phyloP scores from a whole-genome alignment of 2,113 vertebrate genomes.

The Sphaerodactylus townsendi region DNA sequence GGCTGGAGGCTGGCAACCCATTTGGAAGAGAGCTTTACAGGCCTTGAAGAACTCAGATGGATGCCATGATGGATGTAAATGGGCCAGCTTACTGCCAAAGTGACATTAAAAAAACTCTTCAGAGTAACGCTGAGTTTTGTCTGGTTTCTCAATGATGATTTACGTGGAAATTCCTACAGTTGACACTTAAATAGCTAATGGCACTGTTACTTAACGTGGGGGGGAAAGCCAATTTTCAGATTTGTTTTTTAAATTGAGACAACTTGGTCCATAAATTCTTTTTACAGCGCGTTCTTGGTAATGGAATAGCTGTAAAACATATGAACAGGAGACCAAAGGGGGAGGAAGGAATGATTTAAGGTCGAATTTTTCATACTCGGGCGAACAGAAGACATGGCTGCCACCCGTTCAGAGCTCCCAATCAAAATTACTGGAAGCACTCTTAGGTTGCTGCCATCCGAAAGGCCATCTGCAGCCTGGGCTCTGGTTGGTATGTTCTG shows the following conservation, averaged over 20 bases:
- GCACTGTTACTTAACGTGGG: conserved; percentile 14
- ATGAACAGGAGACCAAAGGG: conserved; percentile 31
- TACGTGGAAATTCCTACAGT: conserved; percentile 15
- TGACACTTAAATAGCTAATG: conserved; percentile 34
- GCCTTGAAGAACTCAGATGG: fast-evolving
- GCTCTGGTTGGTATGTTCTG: conserved; percentile 37
- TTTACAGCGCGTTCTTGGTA: conserved; percentile 20
- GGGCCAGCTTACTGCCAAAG: conserved; percentile 18
- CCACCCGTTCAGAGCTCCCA: conserved; percentile 39
- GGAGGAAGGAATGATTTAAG: conserved; percentile 35
- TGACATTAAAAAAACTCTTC: conserved; percentile 44
- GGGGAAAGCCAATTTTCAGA: conserved; percentile 25
- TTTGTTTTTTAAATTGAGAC: conserved; percentile 36
- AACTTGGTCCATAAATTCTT: conserved; percentile 47
- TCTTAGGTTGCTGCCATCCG: conserved; percentile 40
- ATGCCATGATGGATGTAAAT: neutral
- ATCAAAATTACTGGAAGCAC: conserved; percentile 47
- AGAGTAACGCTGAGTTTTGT: neutral
- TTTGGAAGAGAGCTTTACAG: neutral
- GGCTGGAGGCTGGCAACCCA: neutral
- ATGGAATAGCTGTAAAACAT: conserved; percentile 30
- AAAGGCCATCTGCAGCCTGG: conserved; percentile 33
- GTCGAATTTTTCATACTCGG: conserved; percentile 55
- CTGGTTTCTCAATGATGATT: neutral
- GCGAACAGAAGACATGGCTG: conserved; percentile 64